Percentiles rank a stretch among this genome's conserved stretches.
These are phyloP conservation scores for Mesitornis unicolor DNA, from an alignment of 2,113 vertebrate species.

Conservation along the genomic window DNA sequence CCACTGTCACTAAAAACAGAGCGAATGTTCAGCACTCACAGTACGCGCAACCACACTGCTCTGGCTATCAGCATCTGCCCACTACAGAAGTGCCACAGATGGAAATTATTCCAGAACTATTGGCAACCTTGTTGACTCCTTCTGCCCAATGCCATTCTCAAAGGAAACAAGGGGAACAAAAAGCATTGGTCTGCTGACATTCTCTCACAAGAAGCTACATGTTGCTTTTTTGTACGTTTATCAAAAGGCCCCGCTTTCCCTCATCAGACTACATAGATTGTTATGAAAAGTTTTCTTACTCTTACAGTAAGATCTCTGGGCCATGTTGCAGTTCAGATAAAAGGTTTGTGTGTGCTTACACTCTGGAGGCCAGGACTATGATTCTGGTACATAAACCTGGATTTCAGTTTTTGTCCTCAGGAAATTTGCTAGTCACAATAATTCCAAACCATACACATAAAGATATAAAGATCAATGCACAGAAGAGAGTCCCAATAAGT, in stretches of 20 bases:
- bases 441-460: not conserved
- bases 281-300: not conserved
- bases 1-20: not conserved
- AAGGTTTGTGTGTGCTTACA: not conserved
- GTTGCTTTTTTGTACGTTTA: not conserved
- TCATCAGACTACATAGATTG: not conserved
- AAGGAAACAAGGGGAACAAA: not conserved
- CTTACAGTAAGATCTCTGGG: not conserved
- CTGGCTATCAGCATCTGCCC: conserved; percentile 1
- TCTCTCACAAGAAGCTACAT: not conserved
- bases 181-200: not conserved
- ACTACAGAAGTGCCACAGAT: not conserved
- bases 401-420: conserved; percentile 21
- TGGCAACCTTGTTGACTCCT: not conserved
- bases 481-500: conserved; percentile 30
- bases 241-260: not conserved
- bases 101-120: not conserved
- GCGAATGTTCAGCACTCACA: not conserved
- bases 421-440: conserved; percentile 33
- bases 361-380: not conserved
- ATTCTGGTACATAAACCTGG: not conserved
- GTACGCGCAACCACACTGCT: not conserved
- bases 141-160: not conserved
- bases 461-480: conserved; percentile 44
- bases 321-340: not conserved